Conservation (phyloP, 2,888 invertebrate species). For the Orthonychiurus folsomi region DNA sequence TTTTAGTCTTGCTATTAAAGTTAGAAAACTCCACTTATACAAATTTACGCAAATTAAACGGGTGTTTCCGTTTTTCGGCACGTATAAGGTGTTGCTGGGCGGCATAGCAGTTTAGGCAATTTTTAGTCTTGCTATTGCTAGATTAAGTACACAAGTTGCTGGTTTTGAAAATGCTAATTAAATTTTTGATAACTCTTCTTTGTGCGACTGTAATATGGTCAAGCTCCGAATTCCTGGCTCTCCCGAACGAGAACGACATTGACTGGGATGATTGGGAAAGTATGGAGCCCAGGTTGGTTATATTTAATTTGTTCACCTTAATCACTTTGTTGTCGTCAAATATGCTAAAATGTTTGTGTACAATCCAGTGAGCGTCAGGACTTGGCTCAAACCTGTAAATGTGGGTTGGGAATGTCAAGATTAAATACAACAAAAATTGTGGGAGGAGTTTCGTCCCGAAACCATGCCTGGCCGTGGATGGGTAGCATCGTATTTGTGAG, state of each 20-base stretch:
- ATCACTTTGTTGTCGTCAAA: neutral
- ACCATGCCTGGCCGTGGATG: constrained; percentile 35
- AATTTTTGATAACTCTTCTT: neutral
- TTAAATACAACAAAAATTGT: constrained; percentile 28
- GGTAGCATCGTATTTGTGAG: constrained; percentile 23
- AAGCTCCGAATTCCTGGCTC: neutral
- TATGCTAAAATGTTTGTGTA: neutral
- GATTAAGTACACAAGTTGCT: too few relatives aligned
- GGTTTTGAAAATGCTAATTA: too few relatives aligned
- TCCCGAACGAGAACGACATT: constrained; percentile 1
- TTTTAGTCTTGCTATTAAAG: too few relatives aligned
- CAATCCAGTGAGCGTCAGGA: neutral
- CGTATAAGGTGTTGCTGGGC: too few relatives aligned
- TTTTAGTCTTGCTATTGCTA: too few relatives aligned
- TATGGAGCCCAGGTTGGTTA: neutral
- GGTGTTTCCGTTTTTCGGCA: too few relatives aligned
- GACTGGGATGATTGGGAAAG: constrained; percentile 10
- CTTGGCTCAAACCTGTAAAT: constrained; percentile 7
- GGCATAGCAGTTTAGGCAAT: too few relatives aligned
- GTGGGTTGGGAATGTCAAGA: constrained; percentile 6
- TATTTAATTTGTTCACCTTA: neutral
- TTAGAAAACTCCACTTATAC: too few relatives aligned
- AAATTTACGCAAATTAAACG: too few relatives aligned
- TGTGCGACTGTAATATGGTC: neutral
- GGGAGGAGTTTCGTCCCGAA: constrained; percentile 29